phyloP scores from a whole-genome alignment of 2,797 vertebrate species.

The Synanceia verrucosa region DNA sequence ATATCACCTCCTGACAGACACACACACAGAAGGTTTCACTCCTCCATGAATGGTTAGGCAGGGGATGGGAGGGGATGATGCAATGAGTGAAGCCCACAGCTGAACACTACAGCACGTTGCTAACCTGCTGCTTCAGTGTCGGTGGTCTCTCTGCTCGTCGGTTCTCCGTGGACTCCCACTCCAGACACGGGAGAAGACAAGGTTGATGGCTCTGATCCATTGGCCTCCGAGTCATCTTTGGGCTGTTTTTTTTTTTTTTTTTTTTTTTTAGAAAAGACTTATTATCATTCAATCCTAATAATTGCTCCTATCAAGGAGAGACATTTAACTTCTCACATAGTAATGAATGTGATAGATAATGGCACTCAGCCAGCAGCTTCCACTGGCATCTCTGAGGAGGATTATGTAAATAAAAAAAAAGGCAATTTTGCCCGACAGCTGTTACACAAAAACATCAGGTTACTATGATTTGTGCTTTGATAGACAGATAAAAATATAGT shows the following conservation, averaged over 20 bases:
- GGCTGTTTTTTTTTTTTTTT: no score
- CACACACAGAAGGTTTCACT: conserved; percentile 5
- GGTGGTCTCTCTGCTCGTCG: conserved; percentile 88
- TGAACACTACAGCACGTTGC: conserved; percentile 13
- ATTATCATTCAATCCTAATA: conserved; percentile 34
- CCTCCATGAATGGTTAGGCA: not conserved
- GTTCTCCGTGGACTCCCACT: conserved; percentile 84
- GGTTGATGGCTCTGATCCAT: conserved; percentile 86
- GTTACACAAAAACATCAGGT: conserved; percentile 21
- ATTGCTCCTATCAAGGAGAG: conserved; percentile 35
- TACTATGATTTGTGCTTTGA: conserved; percentile 42
- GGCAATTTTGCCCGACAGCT: conserved; percentile 27
- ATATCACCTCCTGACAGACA: conserved; percentile 85
- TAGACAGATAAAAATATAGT: conserved; percentile 13
- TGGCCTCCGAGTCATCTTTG: conserved; percentile 89
- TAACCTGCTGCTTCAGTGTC: conserved; percentile 93
- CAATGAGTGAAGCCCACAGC: conserved; percentile 13
- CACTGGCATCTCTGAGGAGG: conserved; percentile 10
- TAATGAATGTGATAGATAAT: conserved; percentile 35
- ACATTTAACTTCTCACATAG: conserved; percentile 35
- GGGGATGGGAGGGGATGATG: not conserved
- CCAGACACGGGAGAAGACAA: conserved; percentile 91
- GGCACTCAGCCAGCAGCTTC: conserved; percentile 20
- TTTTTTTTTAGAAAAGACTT: conserved; percentile 17
- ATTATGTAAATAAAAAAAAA: conserved; percentile 5